Conservation (phyloP, 1,140 invertebrate species). For the Megalonaias nervosa region DNA sequence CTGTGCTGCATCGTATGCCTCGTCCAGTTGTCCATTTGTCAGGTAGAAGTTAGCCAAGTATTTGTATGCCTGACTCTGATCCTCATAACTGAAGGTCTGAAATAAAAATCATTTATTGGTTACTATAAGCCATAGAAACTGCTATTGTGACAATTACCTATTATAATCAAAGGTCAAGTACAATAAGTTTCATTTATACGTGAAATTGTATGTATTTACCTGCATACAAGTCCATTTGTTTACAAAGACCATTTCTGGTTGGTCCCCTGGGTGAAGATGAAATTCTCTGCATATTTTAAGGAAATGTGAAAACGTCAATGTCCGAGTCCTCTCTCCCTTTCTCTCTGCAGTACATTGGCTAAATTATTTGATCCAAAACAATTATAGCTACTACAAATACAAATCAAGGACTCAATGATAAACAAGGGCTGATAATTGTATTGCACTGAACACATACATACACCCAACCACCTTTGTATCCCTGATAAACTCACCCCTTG, state of each 20-base stretch:
- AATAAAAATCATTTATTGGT: constrained; percentile 23
- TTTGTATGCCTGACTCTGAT: constrained; percentile 87
- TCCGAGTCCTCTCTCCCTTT: too few species aligned
- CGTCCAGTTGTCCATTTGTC: constrained; percentile 83
- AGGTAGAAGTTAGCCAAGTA: constrained; percentile 94
- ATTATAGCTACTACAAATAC: neutral
- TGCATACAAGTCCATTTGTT: too few species aligned
- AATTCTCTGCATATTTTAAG: too few species aligned
- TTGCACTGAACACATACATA: neutral
- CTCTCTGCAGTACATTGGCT: too few species aligned
- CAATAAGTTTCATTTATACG: too few species aligned
- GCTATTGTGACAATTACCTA: neutral
- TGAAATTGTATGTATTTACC: too few species aligned
- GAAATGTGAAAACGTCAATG: too few species aligned
- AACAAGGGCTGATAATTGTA: neutral
- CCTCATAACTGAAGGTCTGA: constrained; percentile 79
- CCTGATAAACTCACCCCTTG: constrained; percentile 57
- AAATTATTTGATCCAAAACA: neutral
- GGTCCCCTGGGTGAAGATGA: too few species aligned
- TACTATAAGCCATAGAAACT: neutral
- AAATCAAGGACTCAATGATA: neutral
- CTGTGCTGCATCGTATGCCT: constrained; percentile 92
- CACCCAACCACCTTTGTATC: neutral
- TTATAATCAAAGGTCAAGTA: too few species aligned
- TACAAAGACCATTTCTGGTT: too few species aligned